These are phyloP conservation scores for Herminia tarsipennalis DNA, from an alignment of 2,888 invertebrate species.

Conservation along the genomic window DNA sequence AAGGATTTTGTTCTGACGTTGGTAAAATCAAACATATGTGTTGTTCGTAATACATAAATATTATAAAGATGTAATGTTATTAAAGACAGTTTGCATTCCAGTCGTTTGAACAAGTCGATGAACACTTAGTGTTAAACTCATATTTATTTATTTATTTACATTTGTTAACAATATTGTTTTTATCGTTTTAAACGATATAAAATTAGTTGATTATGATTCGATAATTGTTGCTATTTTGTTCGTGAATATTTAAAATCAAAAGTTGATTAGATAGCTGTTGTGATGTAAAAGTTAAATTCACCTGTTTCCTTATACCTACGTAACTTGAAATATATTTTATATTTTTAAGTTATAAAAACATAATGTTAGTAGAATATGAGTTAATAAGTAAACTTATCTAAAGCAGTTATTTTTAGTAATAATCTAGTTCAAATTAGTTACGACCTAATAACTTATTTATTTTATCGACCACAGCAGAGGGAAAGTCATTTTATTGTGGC, in stretches of 20 bases:
- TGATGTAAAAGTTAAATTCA: no score
- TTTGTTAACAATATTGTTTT: conserved; percentile 29
- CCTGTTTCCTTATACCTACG: no score
- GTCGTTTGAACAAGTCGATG: conserved; percentile 24
- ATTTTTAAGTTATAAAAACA: no score
- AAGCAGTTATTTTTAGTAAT: conserved; percentile 31
- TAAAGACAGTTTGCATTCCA: conserved; percentile 63
- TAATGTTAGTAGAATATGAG: conserved; percentile 15
- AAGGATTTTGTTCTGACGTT: conserved; percentile 1
- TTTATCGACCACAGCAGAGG: conserved; percentile 40
- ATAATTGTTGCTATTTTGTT: neutral
- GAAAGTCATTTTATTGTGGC: conserved; percentile 54
- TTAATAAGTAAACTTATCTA: conserved; percentile 31
- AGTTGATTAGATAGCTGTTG: no score
- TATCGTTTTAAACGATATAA: conserved; percentile 64
- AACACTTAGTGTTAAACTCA: conserved; percentile 28
- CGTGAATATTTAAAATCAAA: no score
- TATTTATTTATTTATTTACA: conserved; percentile 31
- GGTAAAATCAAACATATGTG: conserved; percentile 31
- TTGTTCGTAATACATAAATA: conserved; percentile 10
- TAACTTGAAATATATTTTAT: no score
- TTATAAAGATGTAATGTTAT: conserved; percentile 27
- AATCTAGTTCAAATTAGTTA: conserved; percentile 24
- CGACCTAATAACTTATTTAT: conserved; percentile 18
- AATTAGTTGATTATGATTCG: conserved; percentile 5